Conservation (phyloP, 2,888 invertebrate species). For the Ophion ellenae region DNA sequence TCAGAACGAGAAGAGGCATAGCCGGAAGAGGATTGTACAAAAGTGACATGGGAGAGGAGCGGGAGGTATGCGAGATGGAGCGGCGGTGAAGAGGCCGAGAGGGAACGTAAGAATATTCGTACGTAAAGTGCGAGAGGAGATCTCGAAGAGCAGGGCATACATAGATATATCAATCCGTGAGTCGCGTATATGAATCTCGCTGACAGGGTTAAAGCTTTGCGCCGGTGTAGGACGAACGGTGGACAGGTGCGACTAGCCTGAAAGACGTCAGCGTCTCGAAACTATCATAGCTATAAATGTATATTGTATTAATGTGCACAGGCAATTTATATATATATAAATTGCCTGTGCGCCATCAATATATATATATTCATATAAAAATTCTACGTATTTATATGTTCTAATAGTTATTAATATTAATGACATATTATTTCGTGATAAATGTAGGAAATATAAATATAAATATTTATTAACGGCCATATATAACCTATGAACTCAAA, state of each 20-base stretch:
- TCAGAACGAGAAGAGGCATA: not conserved
- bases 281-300: constrained; percentile 50
- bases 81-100: not conserved
- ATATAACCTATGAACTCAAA: too few species aligned
- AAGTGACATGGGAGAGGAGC: not conserved
- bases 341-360: too few species aligned
- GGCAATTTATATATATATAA: constrained; percentile 27
- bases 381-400: not conserved
- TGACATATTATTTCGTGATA: too few species aligned
- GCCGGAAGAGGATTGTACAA: constrained; percentile 49
- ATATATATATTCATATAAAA: constrained; percentile 20
- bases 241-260: constrained; percentile 77
- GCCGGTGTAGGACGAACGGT: constrained; percentile 72
- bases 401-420: too few species aligned
- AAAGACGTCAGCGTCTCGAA: constrained; percentile 69
- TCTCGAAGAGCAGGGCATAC: constrained; percentile 25
- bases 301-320: constrained; percentile 30
- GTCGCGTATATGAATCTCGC: constrained; percentile 76
- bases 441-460: too few species aligned
- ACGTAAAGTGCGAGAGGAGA: constrained; percentile 53
- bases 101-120: constrained; percentile 50
- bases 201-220: constrained; percentile 77
- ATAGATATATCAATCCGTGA: constrained; percentile 77
- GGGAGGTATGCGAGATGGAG: not conserved
- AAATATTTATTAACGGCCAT: too few species aligned